A percentile compares a stretch with the other conserved stretches of the same genome.
phyloP scores from a whole-genome alignment of 1,140 invertebrate genomes.

The Drosophila grimshawi region DNA sequence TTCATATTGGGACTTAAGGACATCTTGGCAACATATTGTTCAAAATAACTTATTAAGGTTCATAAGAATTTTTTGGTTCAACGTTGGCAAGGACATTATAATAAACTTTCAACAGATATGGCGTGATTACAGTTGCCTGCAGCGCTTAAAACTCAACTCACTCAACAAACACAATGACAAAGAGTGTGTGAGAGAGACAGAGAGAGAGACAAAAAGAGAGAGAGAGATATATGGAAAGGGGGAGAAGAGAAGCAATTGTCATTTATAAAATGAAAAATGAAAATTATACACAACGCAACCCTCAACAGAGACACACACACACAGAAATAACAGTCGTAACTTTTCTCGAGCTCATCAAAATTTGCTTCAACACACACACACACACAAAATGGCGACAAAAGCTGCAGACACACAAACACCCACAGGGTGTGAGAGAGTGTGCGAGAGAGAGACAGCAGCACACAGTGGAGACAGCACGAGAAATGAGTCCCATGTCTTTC shows the following conservation, averaged over 20 bases:
- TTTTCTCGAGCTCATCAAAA: slow-evolving; percentile 78
- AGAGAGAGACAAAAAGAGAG: too few species aligned
- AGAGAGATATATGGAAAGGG: too few species aligned
- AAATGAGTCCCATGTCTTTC: slow-evolving; percentile 84
- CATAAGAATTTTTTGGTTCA: neutral
- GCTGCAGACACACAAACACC: slow-evolving; percentile 26
- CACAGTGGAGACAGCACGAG: slow-evolving; percentile 54
- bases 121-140: slow-evolving; percentile 76
- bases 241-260: slow-evolving; percentile 50
- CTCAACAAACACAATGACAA: neutral
- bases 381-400: slow-evolving; percentile 68
- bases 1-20: too few species aligned
- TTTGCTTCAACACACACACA: slow-evolving; percentile 57
- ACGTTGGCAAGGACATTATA: slow-evolving; percentile 43
- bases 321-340: slow-evolving; percentile 26
- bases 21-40: slow-evolving; percentile 6
- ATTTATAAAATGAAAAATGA: slow-evolving; percentile 77
- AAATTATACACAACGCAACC: slow-evolving; percentile 61
- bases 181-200: too few species aligned
- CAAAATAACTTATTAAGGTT: too few species aligned
- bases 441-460: slow-evolving; percentile 13
- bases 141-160: slow-evolving; percentile 24
- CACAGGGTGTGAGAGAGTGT: neutral
- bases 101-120: slow-evolving; percentile 81
- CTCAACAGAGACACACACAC: slow-evolving; percentile 6